phyloP scores from a whole-genome alignment of 2,113 vertebrate genomes.

The Opisthocomus hoazin region DNA sequence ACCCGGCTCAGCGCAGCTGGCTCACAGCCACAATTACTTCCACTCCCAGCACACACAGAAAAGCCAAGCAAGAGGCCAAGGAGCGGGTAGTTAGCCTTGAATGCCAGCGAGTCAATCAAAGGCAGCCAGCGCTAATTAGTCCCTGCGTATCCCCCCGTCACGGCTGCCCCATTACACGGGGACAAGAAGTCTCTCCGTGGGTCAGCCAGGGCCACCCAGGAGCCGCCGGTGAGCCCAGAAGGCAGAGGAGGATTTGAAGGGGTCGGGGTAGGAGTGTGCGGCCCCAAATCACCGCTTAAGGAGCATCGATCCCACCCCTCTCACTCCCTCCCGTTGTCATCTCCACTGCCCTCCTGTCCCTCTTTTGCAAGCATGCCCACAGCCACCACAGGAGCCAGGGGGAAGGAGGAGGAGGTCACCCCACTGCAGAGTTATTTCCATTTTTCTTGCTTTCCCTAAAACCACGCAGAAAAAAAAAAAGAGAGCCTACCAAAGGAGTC shows the following conservation, averaged over 20 bases:
- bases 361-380: background rate
- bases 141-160: background rate
- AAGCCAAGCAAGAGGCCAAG: background rate
- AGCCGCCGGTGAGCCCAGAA: background rate
- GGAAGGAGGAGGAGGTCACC: background rate
- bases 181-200: background rate
- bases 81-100: background rate
- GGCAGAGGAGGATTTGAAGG: background rate
- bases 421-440: background rate
- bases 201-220: background rate
- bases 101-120: background rate
- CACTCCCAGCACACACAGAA: background rate
- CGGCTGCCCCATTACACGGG: background rate
- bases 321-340: background rate
- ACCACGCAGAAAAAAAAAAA: background rate
- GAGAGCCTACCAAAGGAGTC: background rate
- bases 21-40: slow-evolving; percentile 3
- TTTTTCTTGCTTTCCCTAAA: background rate
- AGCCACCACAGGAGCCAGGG: background rate
- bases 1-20: background rate
- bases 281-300: accelerated
- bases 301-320: background rate
- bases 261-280: background rate
- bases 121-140: background rate
- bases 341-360: background rate